A percentile compares a stretch with the other conserved stretches of the same genome.
Conservation (phyloP, 2,113 vertebrate genomes). For the Setophaga kirtlandii region DNA sequence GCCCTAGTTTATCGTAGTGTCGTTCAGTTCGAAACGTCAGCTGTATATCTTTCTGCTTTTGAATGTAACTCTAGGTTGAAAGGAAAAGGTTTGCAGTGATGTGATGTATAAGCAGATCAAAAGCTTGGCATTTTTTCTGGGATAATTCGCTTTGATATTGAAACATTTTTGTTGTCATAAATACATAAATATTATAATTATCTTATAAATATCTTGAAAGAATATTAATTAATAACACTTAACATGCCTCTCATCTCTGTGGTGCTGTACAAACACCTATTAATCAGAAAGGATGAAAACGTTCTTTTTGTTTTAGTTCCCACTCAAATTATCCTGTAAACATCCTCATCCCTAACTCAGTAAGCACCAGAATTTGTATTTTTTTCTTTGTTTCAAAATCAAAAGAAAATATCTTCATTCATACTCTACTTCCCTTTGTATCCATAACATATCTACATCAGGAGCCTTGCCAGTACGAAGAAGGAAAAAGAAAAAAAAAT, state of each 20-base stretch:
- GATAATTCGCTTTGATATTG: constrained; percentile 70
- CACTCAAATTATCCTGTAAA: constrained; percentile 27
- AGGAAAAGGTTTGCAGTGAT: constrained; percentile 73
- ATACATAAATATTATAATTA: constrained; percentile 65
- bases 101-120: constrained; percentile 78
- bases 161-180: constrained; percentile 72
- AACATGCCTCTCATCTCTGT: constrained; percentile 5
- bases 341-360: neutral
- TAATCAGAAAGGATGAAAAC: constrained; percentile 36
- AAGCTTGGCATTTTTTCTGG: constrained; percentile 73
- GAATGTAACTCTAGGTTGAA: constrained; percentile 75
- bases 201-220: constrained; percentile 9
- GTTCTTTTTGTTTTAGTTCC: constrained; percentile 32
- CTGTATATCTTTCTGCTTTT: constrained; percentile 79
- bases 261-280: neutral
- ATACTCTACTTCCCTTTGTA: neutral
- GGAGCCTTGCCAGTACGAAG: neutral
- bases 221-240: constrained; percentile 58
- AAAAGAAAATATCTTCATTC: neutral
- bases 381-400: neutral
- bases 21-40: constrained; percentile 78
- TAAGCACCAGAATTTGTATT: neutral
- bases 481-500: neutral
- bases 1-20: constrained; percentile 79
- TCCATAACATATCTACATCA: neutral